Evolutionary conservation across 2,797 vertebrate species (phyloP).

Genomic region (Cyprinodon diabolis): DNA sequence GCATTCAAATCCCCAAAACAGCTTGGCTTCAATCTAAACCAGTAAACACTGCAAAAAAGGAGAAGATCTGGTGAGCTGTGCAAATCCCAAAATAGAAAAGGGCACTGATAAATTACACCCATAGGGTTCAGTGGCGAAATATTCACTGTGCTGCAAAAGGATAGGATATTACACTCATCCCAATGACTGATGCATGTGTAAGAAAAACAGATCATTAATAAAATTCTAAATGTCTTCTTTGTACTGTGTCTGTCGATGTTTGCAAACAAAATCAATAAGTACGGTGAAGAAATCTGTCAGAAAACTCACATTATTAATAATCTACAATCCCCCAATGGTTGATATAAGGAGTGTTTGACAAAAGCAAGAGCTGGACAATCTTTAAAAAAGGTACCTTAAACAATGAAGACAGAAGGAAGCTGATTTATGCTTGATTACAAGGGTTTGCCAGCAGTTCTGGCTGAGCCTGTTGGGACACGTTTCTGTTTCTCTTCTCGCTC

Average conservation of each 20-base stretch:
- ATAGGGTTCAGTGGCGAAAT: neutral
- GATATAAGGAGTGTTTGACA: neutral
- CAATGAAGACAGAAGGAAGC: neutral
- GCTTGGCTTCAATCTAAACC: neutral
- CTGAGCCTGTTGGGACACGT: constrained; percentile 73
- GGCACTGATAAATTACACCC: neutral
- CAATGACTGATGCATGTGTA: neutral
- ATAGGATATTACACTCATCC: neutral
- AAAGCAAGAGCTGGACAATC: neutral
- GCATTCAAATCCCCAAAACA: neutral
- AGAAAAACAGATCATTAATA: neutral
- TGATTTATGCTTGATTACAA: constrained; percentile 23
- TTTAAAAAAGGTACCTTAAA: neutral
- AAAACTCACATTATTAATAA: neutral
- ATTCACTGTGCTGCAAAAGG: neutral
- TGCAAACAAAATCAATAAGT: neutral
- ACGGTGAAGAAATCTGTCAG: neutral
- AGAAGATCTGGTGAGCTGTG: neutral
- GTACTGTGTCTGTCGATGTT: neutral
- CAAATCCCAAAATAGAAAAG: neutral
- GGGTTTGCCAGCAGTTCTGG: constrained; percentile 44
- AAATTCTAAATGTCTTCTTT: neutral
- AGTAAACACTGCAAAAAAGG: neutral
- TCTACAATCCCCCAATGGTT: neutral
- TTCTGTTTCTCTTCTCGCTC: constrained; percentile 38